These are phyloP conservation scores for Tupiocoris notatus DNA, from an alignment of 2,888 invertebrate genomes.

Conservation along the genomic window DNA sequence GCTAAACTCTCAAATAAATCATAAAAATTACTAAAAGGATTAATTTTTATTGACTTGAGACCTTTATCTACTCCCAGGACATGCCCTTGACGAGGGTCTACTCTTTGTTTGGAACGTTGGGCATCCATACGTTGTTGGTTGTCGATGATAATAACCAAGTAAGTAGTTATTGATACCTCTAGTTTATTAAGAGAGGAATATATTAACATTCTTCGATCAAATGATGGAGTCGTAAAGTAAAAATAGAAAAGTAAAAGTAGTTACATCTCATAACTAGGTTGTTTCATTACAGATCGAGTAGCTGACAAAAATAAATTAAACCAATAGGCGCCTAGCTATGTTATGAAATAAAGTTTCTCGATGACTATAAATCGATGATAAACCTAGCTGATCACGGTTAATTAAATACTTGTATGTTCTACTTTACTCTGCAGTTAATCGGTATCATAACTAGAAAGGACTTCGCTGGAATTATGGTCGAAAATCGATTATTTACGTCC, in stretches of 20 bases:
- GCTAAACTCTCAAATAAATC: no score
- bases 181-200: not conserved
- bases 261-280: no score
- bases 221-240: not conserved
- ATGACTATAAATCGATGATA: no score
- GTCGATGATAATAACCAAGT: slow-evolving; percentile 23
- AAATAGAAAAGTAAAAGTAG: not conserved
- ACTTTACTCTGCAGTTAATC: slow-evolving; percentile 21
- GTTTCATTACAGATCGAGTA: no score
- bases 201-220: no score
- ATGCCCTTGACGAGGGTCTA: slow-evolving; percentile 25
- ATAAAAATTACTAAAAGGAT: no score
- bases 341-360: no score
- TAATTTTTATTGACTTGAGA: not conserved
- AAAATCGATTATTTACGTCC: not conserved
- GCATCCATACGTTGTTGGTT: slow-evolving; percentile 28
- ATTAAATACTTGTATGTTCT: no score
- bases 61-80: slow-evolving; percentile 21
- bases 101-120: slow-evolving; percentile 26
- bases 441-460: slow-evolving; percentile 42
- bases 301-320: no score
- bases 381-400: no score
- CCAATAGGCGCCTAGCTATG: no score
- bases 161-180: not conserved
- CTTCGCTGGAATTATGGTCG: slow-evolving; percentile 33